These are phyloP conservation scores for Charina bottae DNA, from an alignment of 2,113 vertebrate species.

Conservation along the genomic window DNA sequence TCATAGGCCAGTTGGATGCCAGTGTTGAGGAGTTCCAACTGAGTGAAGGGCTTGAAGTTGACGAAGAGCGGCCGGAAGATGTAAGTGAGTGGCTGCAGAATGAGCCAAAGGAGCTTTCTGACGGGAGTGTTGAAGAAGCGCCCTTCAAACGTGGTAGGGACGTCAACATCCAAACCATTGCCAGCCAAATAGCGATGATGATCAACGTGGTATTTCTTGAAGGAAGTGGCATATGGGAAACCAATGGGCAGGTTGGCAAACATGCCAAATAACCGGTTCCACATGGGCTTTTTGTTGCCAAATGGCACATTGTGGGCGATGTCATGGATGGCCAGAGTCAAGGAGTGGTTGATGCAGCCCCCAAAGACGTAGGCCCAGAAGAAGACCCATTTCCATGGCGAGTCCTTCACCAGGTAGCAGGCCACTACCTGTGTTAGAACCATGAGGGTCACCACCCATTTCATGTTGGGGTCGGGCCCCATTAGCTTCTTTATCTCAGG, in stretches of 20 bases:
- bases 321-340: constrained; percentile 53
- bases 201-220: constrained; percentile 56
- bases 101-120: constrained; percentile 38
- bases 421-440: constrained; percentile 39
- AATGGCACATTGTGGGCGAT: constrained; percentile 53
- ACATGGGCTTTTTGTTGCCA: constrained; percentile 33
- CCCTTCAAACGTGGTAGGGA: constrained; percentile 36
- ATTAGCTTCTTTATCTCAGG: constrained; percentile 53
- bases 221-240: constrained; percentile 36
- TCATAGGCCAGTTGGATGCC: constrained; percentile 26
- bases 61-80: constrained; percentile 25
- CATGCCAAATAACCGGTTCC: constrained; percentile 48
- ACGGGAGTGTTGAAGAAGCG: constrained; percentile 30
- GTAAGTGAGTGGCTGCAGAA: constrained; percentile 38
- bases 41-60: constrained; percentile 41
- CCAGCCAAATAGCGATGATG: constrained; percentile 52
- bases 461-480: constrained; percentile 42
- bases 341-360: constrained; percentile 45
- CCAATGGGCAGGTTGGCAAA: constrained; percentile 55
- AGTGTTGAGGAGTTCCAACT: constrained; percentile 30
- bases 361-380: constrained; percentile 52
- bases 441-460: constrained; percentile 48
- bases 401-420: constrained; percentile 44
- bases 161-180: constrained; percentile 29
- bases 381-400: constrained; percentile 48